Conservation (phyloP, 1,140 invertebrate species). For the Rhagoletis pomonella region DNA sequence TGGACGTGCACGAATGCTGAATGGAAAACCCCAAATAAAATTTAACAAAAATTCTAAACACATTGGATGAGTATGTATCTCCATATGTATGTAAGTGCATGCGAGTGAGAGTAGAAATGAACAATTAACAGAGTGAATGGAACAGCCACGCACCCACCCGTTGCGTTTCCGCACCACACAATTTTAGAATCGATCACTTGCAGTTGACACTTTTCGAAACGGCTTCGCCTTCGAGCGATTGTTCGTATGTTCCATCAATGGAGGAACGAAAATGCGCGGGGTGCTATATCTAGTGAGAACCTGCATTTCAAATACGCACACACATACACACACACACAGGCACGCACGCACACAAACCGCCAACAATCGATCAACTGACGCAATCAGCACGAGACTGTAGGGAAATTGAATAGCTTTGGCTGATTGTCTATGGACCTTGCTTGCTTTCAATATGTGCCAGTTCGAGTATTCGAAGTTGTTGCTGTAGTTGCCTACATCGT, state of each 20-base stretch:
- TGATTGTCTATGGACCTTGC: background rate
- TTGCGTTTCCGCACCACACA: background rate
- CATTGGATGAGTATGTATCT: background rate
- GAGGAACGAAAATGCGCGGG: background rate
- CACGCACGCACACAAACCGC: background rate
- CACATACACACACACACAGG: background rate
- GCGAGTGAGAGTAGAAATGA: constrained; percentile 10
- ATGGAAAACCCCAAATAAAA: background rate
- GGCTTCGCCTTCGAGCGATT: background rate
- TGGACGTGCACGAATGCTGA: background rate
- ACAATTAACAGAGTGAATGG: background rate
- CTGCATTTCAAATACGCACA: background rate
- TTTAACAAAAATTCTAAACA: background rate
- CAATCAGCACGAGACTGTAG: background rate
- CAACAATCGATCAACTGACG: background rate
- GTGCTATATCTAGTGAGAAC: background rate
- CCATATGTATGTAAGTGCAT: background rate
- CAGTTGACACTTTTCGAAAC: constrained; percentile 42
- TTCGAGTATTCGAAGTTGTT: background rate
- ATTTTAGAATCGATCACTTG: constrained; percentile 33
- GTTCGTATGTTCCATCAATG: background rate
- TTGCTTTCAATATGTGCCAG: background rate
- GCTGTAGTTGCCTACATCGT: background rate
- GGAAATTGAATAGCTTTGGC: background rate
- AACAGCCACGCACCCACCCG: background rate